Evolutionary conservation across 2,113 vertebrate genomes (phyloP).

Genomic region (Cricetomys ansorgei): DNA sequence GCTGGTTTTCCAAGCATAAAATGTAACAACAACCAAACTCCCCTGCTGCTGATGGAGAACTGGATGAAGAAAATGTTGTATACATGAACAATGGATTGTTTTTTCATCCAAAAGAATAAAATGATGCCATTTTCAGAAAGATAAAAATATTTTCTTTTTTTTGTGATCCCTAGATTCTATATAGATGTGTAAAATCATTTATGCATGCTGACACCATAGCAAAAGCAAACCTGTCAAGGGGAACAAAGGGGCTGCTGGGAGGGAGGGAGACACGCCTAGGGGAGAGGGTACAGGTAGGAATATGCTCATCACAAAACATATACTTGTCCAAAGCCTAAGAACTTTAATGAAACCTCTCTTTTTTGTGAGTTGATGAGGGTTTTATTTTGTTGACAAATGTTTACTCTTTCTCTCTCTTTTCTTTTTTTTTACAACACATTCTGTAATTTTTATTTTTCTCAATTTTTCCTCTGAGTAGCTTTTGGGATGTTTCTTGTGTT

Average conservation of each 20-base stretch:
- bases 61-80: background rate
- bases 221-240: background rate
- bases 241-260: background rate
- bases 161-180: background rate
- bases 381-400: background rate
- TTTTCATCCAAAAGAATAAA: background rate
- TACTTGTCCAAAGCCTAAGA: background rate
- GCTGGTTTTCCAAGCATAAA: background rate
- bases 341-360: background rate
- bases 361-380: background rate
- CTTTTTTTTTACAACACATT: background rate
- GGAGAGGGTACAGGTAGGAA: background rate
- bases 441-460: background rate
- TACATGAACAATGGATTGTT: too few species aligned
- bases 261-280: background rate
- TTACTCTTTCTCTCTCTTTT: background rate
- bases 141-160: background rate
- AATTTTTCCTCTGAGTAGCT: background rate
- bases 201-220: too few species aligned
- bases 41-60: background rate
- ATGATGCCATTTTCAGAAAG: background rate
- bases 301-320: background rate
- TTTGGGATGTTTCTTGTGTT: background rate
- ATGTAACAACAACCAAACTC: background rate
- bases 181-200: background rate